phyloP scores from a whole-genome alignment of 2,797 vertebrate species.

The Neoniphon sammara region DNA sequence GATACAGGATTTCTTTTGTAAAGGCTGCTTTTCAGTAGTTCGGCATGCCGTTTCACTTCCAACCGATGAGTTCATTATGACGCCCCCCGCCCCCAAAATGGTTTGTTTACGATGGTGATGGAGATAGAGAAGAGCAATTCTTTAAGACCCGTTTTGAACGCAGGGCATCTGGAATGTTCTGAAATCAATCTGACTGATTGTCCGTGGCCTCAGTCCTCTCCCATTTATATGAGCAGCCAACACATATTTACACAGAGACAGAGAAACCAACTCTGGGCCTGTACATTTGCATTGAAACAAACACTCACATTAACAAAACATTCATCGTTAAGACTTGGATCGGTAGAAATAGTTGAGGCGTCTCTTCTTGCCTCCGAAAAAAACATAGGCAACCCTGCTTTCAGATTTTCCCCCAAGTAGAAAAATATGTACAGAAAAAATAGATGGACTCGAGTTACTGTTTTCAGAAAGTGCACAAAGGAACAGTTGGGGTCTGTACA shows the following conservation, averaged over 20 bases:
- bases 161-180: constrained; percentile 76
- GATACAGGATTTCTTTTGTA: constrained; percentile 3
- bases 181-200: constrained; percentile 69
- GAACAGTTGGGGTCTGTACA: constrained; percentile 49
- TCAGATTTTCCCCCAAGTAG: constrained; percentile 55
- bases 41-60: constrained; percentile 43
- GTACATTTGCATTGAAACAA: constrained; percentile 51
- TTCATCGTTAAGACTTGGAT: constrained; percentile 75
- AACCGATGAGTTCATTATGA: constrained; percentile 13
- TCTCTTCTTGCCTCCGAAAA: constrained; percentile 26
- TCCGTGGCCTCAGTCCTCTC: constrained; percentile 49
- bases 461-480: constrained; percentile 78
- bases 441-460: constrained; percentile 44
- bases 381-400: constrained; percentile 57
- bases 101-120: neutral
- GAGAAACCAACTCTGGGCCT: constrained; percentile 26
- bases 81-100: constrained; percentile 10
- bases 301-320: constrained; percentile 36
- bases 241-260: constrained; percentile 53
- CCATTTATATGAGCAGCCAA: constrained; percentile 25
- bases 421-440: constrained; percentile 76
- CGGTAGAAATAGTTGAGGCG: constrained; percentile 46
- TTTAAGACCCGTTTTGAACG: constrained; percentile 37
- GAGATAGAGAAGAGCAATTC: constrained; percentile 15
- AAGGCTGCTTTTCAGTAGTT: constrained; percentile 54